phyloP scores from a whole-genome alignment of 2,888 invertebrate species.

The Sisyra nigra region DNA sequence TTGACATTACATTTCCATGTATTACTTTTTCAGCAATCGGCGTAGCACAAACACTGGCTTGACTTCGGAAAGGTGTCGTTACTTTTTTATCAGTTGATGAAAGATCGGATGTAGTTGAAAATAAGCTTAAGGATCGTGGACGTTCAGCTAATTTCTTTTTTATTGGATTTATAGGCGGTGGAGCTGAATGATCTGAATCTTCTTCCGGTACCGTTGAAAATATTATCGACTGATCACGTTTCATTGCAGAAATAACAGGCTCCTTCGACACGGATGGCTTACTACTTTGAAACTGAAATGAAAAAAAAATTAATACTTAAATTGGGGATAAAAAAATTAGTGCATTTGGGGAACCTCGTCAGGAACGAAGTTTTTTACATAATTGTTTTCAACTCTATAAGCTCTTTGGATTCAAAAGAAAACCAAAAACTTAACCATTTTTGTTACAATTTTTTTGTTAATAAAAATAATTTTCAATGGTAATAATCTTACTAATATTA shows the following conservation, averaged over 20 bases:
- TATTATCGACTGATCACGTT: slow-evolving; percentile 61
- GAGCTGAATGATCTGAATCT: slow-evolving; percentile 25
- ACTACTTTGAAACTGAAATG: slow-evolving; percentile 5
- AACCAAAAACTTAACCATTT: too few relatives aligned
- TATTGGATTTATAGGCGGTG: slow-evolving; percentile 10
- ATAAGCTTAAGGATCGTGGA: slow-evolving; percentile 26
- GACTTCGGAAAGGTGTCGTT: slow-evolving; percentile 41
- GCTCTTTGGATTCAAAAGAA: too few relatives aligned
- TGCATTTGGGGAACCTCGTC: neutral
- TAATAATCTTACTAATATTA: too few relatives aligned
- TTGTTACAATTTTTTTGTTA: too few relatives aligned
- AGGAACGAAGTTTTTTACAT: neutral
- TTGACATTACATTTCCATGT: slow-evolving; percentile 55
- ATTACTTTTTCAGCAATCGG: slow-evolving; percentile 64
- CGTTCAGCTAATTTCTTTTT: slow-evolving; percentile 15
- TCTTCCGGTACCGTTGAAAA: slow-evolving; percentile 77
- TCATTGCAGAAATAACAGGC: slow-evolving; percentile 41
- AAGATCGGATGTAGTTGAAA: slow-evolving; percentile 20
- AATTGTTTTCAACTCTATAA: too few relatives aligned
- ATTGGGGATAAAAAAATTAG: neutral
- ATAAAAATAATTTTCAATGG: too few relatives aligned
- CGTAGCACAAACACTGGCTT: slow-evolving; percentile 62
- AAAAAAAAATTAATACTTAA: neutral
- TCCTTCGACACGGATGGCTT: slow-evolving; percentile 24
- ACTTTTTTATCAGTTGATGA: slow-evolving; percentile 15